Evolutionary conservation across 1,140 invertebrate genomes (phyloP).

Genomic region (Cyclargus thomasi): DNA sequence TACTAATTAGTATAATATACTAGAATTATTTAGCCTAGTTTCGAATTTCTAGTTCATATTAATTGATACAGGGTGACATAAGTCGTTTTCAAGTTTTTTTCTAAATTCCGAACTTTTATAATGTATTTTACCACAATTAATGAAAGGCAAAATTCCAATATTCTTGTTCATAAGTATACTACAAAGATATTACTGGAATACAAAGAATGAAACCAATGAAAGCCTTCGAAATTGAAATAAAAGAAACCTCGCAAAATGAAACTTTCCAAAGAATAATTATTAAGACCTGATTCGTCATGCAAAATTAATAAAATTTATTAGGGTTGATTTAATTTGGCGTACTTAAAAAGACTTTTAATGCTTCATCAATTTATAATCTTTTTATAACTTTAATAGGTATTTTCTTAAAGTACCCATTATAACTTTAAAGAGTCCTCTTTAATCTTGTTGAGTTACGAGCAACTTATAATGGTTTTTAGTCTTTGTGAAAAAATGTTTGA

Average conservation of each 20-base stretch:
- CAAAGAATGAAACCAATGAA: not conserved
- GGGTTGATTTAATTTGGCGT: conserved; percentile 7
- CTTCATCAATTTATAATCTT: conserved; percentile 2
- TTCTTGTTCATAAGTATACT: not conserved
- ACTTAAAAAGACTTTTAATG: conserved; percentile 2
- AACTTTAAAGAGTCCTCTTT: not conserved
- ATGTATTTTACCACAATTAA: no score
- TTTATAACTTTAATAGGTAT: not conserved
- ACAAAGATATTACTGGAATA: not conserved
- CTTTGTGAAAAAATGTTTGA: not conserved
- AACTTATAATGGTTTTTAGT: not conserved
- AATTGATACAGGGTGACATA: no score
- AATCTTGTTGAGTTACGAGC: not conserved
- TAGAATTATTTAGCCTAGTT: no score
- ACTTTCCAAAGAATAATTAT: not conserved
- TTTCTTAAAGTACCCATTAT: not conserved
- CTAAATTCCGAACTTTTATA: no score
- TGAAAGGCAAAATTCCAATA: not conserved
- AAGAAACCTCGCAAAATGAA: conserved; percentile 2
- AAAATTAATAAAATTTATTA: conserved; percentile 6
- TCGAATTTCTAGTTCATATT: no score
- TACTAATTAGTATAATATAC: no score
- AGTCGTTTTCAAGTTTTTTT: no score
- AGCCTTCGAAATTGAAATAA: not conserved
- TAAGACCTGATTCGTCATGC: conserved; percentile 1